Percentiles rank a stretch among this genome's conserved stretches.
These are phyloP conservation scores for Macrosoma leucophasiata DNA, from an alignment of 2,888 invertebrate genomes.

Conservation along the genomic window DNA sequence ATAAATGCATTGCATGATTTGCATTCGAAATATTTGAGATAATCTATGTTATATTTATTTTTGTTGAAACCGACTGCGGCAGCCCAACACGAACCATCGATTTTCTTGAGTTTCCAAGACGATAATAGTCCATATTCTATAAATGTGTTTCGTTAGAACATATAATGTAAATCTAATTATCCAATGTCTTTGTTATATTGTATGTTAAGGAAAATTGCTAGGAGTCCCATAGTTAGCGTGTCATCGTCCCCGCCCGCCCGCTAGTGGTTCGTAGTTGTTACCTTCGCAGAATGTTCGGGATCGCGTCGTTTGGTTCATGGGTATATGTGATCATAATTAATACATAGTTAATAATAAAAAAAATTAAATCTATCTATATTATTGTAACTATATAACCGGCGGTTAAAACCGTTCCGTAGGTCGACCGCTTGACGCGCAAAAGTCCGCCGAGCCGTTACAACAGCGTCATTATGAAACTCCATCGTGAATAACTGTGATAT, in stretches of 20 bases:
- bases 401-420: constrained; percentile 50
- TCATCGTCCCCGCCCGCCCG: constrained; percentile 21
- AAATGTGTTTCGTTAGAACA: too few relatives aligned
- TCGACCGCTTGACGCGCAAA: constrained; percentile 39
- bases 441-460: constrained; percentile 8
- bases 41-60: too few relatives aligned
- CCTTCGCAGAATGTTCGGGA: constrained; percentile 52
- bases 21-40: too few relatives aligned
- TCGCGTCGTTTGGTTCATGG: constrained; percentile 67
- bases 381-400: constrained; percentile 39
- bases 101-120: too few relatives aligned
- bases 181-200: too few relatives aligned
- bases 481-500: constrained; percentile 38
- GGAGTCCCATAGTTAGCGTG: too few relatives aligned
- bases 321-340: constrained; percentile 70
- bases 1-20: too few relatives aligned
- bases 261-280: constrained; percentile 55
- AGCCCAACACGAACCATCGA: too few relatives aligned
- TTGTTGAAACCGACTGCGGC: too few relatives aligned
- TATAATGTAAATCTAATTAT: too few relatives aligned
- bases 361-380: constrained; percentile 61
- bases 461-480: constrained; percentile 16
- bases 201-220: too few relatives aligned
- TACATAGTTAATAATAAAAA: constrained; percentile 60
- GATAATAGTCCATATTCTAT: too few relatives aligned